These are phyloP conservation scores for Teleogryllus oceanicus DNA, from an alignment of 2,888 invertebrate species.

Conservation along the genomic window DNA sequence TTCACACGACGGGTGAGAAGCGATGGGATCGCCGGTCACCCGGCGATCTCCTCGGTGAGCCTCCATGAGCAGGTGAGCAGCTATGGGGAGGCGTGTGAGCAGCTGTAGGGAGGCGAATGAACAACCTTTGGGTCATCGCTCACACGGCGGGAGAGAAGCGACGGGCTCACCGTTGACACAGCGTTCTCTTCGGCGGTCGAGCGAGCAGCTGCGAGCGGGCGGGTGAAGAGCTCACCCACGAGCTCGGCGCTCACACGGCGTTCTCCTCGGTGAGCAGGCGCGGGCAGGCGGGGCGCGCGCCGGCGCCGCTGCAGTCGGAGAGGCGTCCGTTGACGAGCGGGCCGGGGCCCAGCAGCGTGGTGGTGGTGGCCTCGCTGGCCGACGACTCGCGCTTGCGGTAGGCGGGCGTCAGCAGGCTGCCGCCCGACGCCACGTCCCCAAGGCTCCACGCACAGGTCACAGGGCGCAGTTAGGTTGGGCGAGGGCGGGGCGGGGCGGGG, in stretches of 20 bases:
- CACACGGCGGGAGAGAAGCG: conserved; percentile 44
- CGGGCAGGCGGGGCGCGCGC: background rate
- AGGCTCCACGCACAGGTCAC: background rate
- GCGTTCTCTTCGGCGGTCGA: conserved; percentile 32
- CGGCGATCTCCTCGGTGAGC: no score
- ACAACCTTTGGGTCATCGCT: no score
- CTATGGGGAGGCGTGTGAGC: no score
- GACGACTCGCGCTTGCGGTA: conserved; percentile 74
- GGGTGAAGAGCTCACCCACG: conserved; percentile 7
- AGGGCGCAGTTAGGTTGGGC: background rate
- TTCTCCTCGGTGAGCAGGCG: no score
- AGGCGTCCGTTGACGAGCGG: conserved; percentile 42
- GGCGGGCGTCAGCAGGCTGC: conserved; percentile 22
- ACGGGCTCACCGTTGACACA: conserved; percentile 25
- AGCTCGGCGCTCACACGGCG: background rate
- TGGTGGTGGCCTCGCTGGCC: conserved; percentile 75
- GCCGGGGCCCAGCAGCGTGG: conserved; percentile 61
- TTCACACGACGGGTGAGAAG: no score
- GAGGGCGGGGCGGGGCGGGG: background rate
- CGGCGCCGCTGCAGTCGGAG: conserved; percentile 22
- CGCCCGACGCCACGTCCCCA: background rate
- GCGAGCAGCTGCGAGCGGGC: conserved; percentile 25
- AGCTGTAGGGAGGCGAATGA: no score
- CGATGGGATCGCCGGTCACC: no score
- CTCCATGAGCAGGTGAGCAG: no score